Percentiles rank a stretch among this genome's conserved stretches.
Conservation (phyloP, 2,797 vertebrate genomes). For the Phyllotis vaccarum region DNA sequence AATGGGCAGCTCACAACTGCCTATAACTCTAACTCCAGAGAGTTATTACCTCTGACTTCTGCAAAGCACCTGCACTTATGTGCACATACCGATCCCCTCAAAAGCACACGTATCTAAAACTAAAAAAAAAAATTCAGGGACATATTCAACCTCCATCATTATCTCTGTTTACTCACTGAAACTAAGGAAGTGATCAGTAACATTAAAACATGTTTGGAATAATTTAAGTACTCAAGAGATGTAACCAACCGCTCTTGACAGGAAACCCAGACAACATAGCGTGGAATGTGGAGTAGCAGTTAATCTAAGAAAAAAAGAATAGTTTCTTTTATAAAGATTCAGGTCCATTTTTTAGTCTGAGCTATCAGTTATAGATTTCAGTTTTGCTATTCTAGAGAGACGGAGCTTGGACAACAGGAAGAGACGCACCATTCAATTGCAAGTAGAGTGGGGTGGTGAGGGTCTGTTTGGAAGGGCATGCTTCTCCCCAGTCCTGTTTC, state of each 20-base stretch:
- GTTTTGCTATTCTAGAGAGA: slow-evolving; percentile 13
- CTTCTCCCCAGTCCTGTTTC: background rate
- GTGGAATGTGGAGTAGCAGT: background rate
- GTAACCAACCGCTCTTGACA: background rate
- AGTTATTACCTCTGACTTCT: background rate
- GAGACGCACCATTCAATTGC: background rate
- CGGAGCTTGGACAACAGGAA: background rate
- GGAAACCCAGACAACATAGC: background rate
- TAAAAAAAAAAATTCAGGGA: background rate
- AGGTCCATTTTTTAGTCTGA: background rate
- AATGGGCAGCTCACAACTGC: background rate
- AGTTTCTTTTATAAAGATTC: background rate
- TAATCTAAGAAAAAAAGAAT: background rate
- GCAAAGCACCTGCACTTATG: background rate
- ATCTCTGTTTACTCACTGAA: slow-evolving; percentile 34
- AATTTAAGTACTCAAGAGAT: background rate
- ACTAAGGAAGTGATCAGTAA: background rate
- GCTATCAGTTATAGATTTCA: background rate
- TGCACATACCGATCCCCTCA: background rate
- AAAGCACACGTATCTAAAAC: background rate
- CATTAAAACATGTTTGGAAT: background rate
- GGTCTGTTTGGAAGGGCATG: background rate
- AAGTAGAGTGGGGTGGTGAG: background rate
- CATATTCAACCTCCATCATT: background rate
- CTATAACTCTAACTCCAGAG: background rate